Evolutionary conservation across 2,113 vertebrate species (phyloP).

Genomic region (Progne subis): DNA sequence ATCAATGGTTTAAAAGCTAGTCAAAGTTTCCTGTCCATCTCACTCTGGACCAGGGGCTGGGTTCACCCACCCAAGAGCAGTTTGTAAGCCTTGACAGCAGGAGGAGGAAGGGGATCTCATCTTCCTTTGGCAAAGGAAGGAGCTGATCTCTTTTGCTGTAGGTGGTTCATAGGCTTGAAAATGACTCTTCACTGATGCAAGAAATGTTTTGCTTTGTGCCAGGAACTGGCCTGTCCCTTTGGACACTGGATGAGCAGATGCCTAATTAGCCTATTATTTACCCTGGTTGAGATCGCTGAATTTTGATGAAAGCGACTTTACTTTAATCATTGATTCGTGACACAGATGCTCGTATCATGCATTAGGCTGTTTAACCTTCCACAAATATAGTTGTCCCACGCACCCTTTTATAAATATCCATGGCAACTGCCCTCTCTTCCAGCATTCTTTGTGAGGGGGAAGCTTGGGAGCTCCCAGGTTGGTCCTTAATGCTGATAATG

Average conservation of each 20-base stretch:
- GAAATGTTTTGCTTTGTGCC: slow-evolving; percentile 63
- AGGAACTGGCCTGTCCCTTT: slow-evolving; percentile 67
- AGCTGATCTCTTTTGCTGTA: background rate
- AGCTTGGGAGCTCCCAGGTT: background rate
- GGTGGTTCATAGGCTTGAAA: background rate
- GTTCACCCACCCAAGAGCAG: background rate
- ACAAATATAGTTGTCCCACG: slow-evolving; percentile 10
- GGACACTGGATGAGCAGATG: slow-evolving; percentile 73
- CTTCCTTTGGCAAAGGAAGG: background rate
- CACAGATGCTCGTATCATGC: slow-evolving; percentile 27
- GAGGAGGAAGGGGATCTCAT: background rate
- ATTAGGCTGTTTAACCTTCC: slow-evolving; percentile 67
- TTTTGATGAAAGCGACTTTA: slow-evolving; percentile 71
- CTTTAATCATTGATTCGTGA: slow-evolving; percentile 69
- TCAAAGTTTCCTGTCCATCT: background rate
- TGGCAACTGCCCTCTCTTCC: slow-evolving; percentile 36
- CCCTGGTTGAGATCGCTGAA: slow-evolving; percentile 61
- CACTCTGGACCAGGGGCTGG: rapidly evolving
- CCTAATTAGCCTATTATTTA: slow-evolving; percentile 78
- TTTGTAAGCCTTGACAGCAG: background rate
- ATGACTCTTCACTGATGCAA: slow-evolving; percentile 58
- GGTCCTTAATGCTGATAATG: background rate
- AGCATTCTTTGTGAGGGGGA: background rate
- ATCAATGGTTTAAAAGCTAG: background rate
- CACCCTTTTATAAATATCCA: background rate